Percentiles rank a stretch among this genome's conserved stretches.
These are phyloP conservation scores for Pitangus sulphuratus DNA, from an alignment of 2,797 vertebrate genomes.

Conservation along the genomic window DNA sequence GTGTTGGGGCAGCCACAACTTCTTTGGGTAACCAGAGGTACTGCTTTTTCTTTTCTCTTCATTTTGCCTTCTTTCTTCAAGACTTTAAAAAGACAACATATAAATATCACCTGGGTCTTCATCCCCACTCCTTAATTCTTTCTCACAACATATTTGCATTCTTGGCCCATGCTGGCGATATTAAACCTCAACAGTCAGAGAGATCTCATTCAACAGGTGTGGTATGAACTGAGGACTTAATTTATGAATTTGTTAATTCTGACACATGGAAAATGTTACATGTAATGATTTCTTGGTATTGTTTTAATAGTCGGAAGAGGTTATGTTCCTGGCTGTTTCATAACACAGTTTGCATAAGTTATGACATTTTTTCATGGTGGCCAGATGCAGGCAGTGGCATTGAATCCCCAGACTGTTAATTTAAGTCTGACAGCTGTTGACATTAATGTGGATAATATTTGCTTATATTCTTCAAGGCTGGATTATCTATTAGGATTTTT, in stretches of 20 bases:
- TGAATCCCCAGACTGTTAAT: not conserved
- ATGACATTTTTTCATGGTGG: not conserved
- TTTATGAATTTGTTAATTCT: not conserved
- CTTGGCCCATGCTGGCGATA: not conserved
- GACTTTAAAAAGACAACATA: not conserved
- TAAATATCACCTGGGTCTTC: not conserved
- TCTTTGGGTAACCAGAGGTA: not conserved
- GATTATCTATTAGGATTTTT: not conserved
- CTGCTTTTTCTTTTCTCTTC: not conserved
- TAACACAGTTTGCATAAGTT: not conserved
- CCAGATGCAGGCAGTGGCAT: not conserved
- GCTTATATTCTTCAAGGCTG: not conserved
- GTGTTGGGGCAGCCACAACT: not conserved
- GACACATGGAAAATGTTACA: conserved; percentile 14
- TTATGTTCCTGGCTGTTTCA: not conserved
- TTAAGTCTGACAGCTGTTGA: not conserved
- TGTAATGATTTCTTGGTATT: not conserved
- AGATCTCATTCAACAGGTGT: not conserved
- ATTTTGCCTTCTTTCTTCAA: not conserved
- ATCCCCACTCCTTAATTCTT: not conserved
- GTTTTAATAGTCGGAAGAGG: not conserved
- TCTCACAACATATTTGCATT: not conserved
- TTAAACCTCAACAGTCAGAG: not conserved
- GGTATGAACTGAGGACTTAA: not conserved
- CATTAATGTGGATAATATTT: not conserved